Evolutionary conservation across 2,113 vertebrate species (phyloP).

Genomic region (Heterochromis multidens): DNA sequence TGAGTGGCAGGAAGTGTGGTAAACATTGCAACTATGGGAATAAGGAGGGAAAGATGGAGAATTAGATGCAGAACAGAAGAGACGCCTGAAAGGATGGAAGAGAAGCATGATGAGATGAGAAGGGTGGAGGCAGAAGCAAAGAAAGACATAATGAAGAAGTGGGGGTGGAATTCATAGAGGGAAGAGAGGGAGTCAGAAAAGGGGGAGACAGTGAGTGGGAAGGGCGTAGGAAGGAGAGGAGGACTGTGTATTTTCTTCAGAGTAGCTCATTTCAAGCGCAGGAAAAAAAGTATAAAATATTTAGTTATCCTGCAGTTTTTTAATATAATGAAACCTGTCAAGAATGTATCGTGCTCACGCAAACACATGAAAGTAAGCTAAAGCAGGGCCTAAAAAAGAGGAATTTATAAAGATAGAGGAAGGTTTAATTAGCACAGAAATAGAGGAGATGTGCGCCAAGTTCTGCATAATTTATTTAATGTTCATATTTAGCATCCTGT

Average conservation of each 20-base stretch:
- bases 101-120: neutral
- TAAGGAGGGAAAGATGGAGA: neutral
- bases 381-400: neutral
- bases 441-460: neutral
- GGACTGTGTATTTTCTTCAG: constrained; percentile 15
- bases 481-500: neutral
- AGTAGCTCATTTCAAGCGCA: neutral
- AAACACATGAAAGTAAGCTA: neutral
- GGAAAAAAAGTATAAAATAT: neutral
- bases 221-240: constrained; percentile 11
- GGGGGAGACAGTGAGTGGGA: constrained; percentile 33
- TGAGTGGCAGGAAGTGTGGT: neutral
- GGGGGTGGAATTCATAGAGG: constrained; percentile 31
- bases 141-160: neutral
- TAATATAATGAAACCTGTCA: neutral
- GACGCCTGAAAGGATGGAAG: neutral
- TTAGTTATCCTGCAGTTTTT: neutral
- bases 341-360: neutral
- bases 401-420: neutral
- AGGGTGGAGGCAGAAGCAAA: neutral
- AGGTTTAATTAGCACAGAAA: neutral
- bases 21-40: neutral
- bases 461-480: neutral
- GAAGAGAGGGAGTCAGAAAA: neutral
- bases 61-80: neutral